Percentiles rank a stretch among this genome's conserved stretches.
Evolutionary conservation across 1,140 invertebrate genomes (phyloP).

Genomic region (Wasmannia auropunctata): DNA sequence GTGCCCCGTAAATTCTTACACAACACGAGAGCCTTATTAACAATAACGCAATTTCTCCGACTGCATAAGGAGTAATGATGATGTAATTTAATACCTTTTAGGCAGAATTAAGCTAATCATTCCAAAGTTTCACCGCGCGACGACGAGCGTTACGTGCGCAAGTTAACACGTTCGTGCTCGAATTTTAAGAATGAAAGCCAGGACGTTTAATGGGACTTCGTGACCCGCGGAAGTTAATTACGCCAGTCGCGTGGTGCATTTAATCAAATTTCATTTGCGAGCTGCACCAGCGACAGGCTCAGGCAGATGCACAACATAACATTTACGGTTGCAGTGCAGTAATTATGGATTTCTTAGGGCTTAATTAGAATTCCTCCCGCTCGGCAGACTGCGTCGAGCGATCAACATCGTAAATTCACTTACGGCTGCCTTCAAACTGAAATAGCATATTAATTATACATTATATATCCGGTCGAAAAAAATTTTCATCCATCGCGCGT

Average conservation of each 20-base stretch:
- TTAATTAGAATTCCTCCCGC: constrained; percentile 15
- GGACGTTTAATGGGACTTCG: constrained; percentile 7
- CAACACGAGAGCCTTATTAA: constrained; percentile 28
- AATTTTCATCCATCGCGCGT: neutral
- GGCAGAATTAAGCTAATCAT: constrained; percentile 29
- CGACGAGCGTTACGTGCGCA: constrained; percentile 5
- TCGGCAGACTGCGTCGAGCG: neutral
- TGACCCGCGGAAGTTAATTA: constrained; percentile 43
- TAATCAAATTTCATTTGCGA: constrained; percentile 37
- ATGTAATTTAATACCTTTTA: constrained; percentile 21
- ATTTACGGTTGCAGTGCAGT: neutral
- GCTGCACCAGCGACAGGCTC: neutral
- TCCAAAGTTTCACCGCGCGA: neutral
- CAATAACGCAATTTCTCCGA: constrained; percentile 31
- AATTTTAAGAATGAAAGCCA: constrained; percentile 34
- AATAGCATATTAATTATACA: constrained; percentile 9
- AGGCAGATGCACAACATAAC: neutral
- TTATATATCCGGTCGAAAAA: neutral
- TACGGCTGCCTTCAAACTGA: neutral
- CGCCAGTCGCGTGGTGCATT: constrained; percentile 17
- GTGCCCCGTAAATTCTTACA: neutral
- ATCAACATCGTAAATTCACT: neutral
- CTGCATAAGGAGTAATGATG: constrained; percentile 21
- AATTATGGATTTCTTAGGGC: constrained; percentile 26
- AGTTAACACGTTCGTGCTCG: neutral